Evolutionary conservation across 2,888 invertebrate genomes (phyloP), one percentile per base, ranked within the genome.

Genomic region (Trichopoda pennipes): DNA sequence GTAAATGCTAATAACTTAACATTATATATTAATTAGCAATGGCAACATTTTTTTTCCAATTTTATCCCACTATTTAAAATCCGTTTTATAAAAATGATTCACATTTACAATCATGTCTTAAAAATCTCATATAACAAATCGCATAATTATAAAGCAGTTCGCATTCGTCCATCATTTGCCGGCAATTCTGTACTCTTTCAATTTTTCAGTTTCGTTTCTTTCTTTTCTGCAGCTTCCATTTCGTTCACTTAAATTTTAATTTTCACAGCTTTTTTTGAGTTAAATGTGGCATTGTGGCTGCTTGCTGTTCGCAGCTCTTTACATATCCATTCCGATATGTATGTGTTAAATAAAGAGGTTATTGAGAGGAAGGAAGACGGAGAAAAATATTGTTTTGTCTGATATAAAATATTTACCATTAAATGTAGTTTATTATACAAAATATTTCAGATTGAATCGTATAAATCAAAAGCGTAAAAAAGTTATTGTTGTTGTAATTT

Each of bases 61-160:
- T 58, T 35, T 47, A 47, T 38, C 23, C 47, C 14, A 17, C n/a
- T 35, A 51, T 16, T 23, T 38, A 53, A 21, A 56, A 61, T 23
- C 19, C 55, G 0, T 58, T 53, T 73, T 73, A 85, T 17, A 10
- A 35, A 86, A 88, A 87, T 87, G 88, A 88, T 89, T 88, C 88
- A 88, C 88, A 87, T 87, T 88, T 89, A 86, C 89, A 89, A 89
- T 89, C 90, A 88, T 86, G 89, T 88, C 89, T 72, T 61, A 76
- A 87, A 88, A 90, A 89, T 88, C 90, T 88, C 88, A 86, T 87
- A 89, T 89, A 89, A 89, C 89, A 89, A 89, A 89, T 89, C 90
- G 90, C 88, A 90, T 89, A 89, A 89, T 89, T 90, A 89, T 88
- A 88, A 90, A 87, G 86, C 88, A 87, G 86, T 86, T 83, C 83